phyloP scores from a whole-genome alignment of 2,888 invertebrate species.

The Sepiola atlantica region DNA sequence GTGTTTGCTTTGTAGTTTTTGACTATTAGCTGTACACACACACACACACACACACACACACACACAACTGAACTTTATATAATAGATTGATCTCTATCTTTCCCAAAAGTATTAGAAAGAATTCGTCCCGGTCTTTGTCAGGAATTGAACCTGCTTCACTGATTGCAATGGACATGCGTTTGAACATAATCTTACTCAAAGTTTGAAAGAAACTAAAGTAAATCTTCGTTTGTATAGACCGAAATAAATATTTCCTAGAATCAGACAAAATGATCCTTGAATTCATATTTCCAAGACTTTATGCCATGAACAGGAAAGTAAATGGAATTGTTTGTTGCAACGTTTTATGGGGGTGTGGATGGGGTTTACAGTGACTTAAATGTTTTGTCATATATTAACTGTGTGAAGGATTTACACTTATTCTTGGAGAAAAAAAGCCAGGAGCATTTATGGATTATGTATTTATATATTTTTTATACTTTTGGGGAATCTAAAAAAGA shows the following conservation, averaged over 20 bases:
- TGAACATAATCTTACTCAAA: too few species aligned
- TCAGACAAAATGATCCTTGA: neutral
- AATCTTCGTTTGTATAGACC: neutral
- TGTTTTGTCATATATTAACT: neutral
- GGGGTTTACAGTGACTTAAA: neutral
- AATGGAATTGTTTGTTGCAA: neutral
- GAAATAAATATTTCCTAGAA: neutral
- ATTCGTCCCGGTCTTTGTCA: too few species aligned
- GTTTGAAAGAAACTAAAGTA: neutral
- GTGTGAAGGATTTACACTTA: neutral
- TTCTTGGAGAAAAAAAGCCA: neutral
- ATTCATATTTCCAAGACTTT: neutral
- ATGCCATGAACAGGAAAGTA: neutral
- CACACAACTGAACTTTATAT: too few species aligned
- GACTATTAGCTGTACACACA: too few species aligned
- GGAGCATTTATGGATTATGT: neutral
- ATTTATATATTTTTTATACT: neutral
- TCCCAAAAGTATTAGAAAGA: too few species aligned
- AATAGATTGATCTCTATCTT: too few species aligned
- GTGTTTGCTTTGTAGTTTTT: too few species aligned
- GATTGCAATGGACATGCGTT: too few species aligned
- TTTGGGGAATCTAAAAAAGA: neutral
- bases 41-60: too few species aligned
- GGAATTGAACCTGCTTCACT: too few species aligned
- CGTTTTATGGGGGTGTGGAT: too few species aligned